A percentile compares a stretch with the other conserved stretches of the same genome.
Evolutionary conservation across 2,113 vertebrate species (phyloP).

Genomic region (Oenanthe oenanthe): DNA sequence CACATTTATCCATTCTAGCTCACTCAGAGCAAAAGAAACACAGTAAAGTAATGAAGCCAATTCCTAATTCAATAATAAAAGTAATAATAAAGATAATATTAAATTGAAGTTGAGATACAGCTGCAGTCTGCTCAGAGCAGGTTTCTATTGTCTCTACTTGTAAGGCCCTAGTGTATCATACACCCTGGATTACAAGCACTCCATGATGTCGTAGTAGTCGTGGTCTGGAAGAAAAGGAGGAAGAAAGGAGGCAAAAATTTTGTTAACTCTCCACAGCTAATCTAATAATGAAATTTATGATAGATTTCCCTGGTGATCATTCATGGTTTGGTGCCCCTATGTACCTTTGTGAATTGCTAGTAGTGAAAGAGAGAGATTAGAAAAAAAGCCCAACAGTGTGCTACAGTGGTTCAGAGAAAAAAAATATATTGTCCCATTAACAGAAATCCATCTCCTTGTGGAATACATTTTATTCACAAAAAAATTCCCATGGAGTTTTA

Average conservation of each 20-base stretch:
- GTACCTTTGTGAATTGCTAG: not conserved
- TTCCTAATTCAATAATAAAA: not conserved
- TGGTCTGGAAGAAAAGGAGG: not conserved
- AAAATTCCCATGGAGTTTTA: not conserved
- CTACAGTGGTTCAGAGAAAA: not conserved
- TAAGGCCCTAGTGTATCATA: not conserved
- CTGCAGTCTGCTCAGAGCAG: not conserved
- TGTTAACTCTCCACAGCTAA: not conserved
- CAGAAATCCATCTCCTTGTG: not conserved
- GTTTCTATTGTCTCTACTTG: not conserved
- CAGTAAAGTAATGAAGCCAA: not conserved
- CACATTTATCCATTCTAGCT: not conserved
- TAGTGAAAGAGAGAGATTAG: not conserved
- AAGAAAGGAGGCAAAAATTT: not conserved
- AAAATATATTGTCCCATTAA: not conserved
- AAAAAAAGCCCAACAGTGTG: not conserved
- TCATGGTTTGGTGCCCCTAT: not conserved
- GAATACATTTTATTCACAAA: not conserved
- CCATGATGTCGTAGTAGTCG: fast-evolving
- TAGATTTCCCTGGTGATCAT: not conserved
- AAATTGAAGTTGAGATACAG: not conserved
- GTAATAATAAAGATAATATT: not conserved
- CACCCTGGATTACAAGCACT: not conserved
- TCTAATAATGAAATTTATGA: not conserved
- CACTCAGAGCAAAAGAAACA: not conserved